These are phyloP conservation scores for Acanthosepion esculentum DNA, from an alignment of 2,888 invertebrate genomes.

Conservation along the genomic window DNA sequence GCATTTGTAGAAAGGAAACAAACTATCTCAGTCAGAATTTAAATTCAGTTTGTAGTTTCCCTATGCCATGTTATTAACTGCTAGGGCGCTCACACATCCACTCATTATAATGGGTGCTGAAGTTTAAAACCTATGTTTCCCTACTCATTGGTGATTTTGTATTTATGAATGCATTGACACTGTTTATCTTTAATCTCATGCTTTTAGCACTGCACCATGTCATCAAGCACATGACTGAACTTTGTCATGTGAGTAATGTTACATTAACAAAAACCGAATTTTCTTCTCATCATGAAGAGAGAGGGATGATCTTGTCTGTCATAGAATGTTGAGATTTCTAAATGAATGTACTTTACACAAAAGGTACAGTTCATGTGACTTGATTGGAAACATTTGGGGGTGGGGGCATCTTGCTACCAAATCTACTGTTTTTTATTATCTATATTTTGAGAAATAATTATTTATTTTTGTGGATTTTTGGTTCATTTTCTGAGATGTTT, in stretches of 20 bases:
- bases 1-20: no score
- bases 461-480: not conserved
- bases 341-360: not conserved
- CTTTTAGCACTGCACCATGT: not conserved
- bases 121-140: no score
- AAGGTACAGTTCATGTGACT: not conserved
- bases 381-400: not conserved
- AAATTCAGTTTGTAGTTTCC: no score
- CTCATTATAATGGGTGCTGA: no score
- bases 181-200: not conserved
- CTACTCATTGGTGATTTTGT: not conserved
- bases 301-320: not conserved
- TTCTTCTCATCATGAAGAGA: not conserved
- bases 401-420: no score
- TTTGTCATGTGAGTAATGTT: not conserved
- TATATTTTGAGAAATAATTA: not conserved
- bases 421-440: no score
- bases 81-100: no score
- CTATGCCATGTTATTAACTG: no score
- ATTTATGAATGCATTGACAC: not conserved
- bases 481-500: not conserved
- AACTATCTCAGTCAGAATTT: no score
- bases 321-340: not conserved
- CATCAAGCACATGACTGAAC: not conserved
- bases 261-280: not conserved